Base-by-base conservation (phyloP, 2,113 vertebrate genomes). In the Pomatostomus ruficeps region DNA sequence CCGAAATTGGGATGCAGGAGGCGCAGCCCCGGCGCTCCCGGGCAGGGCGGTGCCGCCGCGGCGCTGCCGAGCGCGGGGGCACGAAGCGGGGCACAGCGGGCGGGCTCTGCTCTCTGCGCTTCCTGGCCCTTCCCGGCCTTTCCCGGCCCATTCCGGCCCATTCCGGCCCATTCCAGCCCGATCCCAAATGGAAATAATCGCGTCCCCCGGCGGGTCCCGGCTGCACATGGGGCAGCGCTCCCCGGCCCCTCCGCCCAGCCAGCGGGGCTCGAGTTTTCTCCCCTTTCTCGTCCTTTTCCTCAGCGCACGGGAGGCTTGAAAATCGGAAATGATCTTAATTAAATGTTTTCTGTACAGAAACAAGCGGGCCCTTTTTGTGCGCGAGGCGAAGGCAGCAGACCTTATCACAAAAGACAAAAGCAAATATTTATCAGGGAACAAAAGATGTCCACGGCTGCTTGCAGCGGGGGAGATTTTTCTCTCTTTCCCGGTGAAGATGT, bases 371-470 rank as follows among this genome's bases (percentile, higher is more conserved):
- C 66, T 95, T 90, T 79, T 43, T 81, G 94, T 91, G 89, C 3
- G 48, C 6, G 18, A 29, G 83, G 96, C 81, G 85, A 61, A 94
- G 77, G 89, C 95, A 73, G 77, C 58, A 93, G 90, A 94, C 77
- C 88, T 93, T 96, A 93, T 96, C 98, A 97, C 98, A 98, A 98
- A 98, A 98, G 96, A 96, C 97, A 97, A 98, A 98, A 95, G 96
- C 98, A 98, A 99, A 98, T 98, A 98, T 98, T 99, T 98, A 98
- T 97, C 96, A 96, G 97, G 97, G 98, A 98, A 99, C 98, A 98
- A 99, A 98, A 97, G 96, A 78, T 81, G 84, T 96, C 96, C 94
- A 35, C 46, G 78, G 95, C 63, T 92, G 97, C 97, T 96, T 97
- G 97, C 96, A 43, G 55, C 81, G 73, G 52, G 57, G 20, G 40